phyloP scores from a whole-genome alignment of 2,888 invertebrate species.

The Hydrotaea cyrtoneurina region DNA sequence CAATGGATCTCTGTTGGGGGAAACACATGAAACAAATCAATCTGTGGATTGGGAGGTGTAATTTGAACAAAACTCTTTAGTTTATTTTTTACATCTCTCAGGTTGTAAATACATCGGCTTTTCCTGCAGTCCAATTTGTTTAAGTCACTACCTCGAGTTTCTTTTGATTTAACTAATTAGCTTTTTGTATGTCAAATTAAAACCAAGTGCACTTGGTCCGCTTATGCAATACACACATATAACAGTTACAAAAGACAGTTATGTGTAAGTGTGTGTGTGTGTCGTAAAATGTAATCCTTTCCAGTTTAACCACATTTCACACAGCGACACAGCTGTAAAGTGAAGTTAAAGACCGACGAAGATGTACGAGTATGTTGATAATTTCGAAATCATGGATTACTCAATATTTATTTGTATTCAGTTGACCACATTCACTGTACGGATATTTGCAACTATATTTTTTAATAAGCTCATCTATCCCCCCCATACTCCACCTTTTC shows the following conservation, averaged over 20 bases:
- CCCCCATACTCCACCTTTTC: neutral
- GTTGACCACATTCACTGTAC: slow-evolving; percentile 18
- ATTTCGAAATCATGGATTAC: slow-evolving; percentile 8
- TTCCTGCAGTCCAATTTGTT: too few relatives aligned
- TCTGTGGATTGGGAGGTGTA: too few relatives aligned
- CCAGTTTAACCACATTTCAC: slow-evolving; percentile 41
- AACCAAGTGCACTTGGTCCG: neutral
- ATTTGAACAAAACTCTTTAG: too few relatives aligned
- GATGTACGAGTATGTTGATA: neutral
- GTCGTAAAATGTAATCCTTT: slow-evolving; percentile 45
- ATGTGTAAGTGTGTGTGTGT: too few relatives aligned
- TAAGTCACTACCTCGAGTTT: too few relatives aligned
- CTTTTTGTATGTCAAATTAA: too few relatives aligned
- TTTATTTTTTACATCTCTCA: too few relatives aligned
- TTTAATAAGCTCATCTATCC: neutral
- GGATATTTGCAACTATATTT: neutral
- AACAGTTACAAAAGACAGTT: neutral
- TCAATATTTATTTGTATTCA: slow-evolving; percentile 18
- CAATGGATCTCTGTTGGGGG: too few relatives aligned
- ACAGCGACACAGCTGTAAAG: neutral
- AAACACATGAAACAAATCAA: too few relatives aligned
- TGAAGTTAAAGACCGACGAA: neutral
- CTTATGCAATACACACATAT: too few relatives aligned
- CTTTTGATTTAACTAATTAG: too few relatives aligned
- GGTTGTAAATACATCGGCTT: too few relatives aligned